Evolutionary conservation across 2,797 vertebrate genomes (phyloP).

Genomic region (Darevskia mixta): DNA sequence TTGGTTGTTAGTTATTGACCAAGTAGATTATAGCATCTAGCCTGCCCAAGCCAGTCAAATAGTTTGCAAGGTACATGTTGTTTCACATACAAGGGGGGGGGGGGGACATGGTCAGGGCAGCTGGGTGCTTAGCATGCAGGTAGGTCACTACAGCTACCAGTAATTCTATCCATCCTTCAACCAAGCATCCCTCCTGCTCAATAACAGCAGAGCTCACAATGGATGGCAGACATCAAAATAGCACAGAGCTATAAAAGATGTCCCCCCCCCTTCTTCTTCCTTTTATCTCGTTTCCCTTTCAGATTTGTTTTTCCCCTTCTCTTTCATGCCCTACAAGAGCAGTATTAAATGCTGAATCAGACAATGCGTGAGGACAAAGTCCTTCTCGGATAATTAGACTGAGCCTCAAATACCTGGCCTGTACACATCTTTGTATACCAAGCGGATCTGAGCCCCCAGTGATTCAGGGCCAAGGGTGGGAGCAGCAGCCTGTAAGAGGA

Average conservation of each 20-base stretch:
- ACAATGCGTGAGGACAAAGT: constrained; percentile 69
- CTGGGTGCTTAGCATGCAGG: background rate
- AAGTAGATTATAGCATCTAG: background rate
- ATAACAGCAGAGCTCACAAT: background rate
- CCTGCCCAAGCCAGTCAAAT: background rate
- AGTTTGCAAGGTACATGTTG: background rate
- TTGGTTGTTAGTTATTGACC: background rate
- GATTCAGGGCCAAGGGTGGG: constrained; percentile 66
- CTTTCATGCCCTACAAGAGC: constrained; percentile 73
- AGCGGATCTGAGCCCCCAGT: constrained; percentile 66
- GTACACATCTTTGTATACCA: constrained; percentile 72
- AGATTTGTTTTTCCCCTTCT: constrained; percentile 71
- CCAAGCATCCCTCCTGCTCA: background rate
- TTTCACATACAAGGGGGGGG: background rate
- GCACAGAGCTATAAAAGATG: background rate
- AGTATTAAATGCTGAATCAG: constrained; percentile 62
- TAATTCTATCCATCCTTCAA: background rate
- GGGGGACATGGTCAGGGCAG: background rate
- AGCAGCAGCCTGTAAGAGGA: constrained; percentile 65
- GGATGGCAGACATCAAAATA: constrained; percentile 12
- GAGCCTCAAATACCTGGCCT: constrained; percentile 70
- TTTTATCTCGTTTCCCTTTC: constrained; percentile 75
- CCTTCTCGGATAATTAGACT: constrained; percentile 72
- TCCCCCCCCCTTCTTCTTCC: constrained; percentile 66
- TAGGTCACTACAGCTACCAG: background rate